Conservation (phyloP, 2,113 vertebrate genomes). For the Indri indri region DNA sequence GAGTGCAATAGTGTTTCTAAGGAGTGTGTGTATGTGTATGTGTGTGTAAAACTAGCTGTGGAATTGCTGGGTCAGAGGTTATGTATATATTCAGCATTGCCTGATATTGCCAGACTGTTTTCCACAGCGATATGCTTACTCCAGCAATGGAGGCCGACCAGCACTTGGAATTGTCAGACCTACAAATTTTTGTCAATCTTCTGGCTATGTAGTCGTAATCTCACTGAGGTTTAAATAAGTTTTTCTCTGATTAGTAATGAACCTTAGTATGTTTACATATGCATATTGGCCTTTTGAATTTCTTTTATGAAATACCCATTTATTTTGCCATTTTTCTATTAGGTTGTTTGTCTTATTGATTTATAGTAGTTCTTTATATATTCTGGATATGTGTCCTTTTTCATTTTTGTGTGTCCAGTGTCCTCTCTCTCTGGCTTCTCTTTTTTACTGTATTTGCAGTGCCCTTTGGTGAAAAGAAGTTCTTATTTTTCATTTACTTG, state of each 20-base stretch:
- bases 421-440: neutral
- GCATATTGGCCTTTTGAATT: neutral
- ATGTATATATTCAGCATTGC: neutral
- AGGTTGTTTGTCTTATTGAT: neutral
- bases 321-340: neutral
- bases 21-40: neutral
- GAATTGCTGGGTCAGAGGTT: neutral
- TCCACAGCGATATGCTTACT: neutral
- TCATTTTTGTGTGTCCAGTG: neutral
- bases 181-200: neutral
- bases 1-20: neutral
- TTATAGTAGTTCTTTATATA: neutral
- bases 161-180: neutral
- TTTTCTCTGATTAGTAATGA: neutral
- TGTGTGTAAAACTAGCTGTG: neutral
- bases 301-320: neutral
- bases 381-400: neutral
- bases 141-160: neutral
- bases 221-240: neutral
- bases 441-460: neutral
- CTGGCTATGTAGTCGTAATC: neutral
- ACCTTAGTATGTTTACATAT: neutral
- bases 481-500: neutral
- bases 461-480: neutral
- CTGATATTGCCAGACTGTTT: neutral